Conservation (phyloP, 2,113 vertebrate species). For the Pseudorasbora parva region DNA sequence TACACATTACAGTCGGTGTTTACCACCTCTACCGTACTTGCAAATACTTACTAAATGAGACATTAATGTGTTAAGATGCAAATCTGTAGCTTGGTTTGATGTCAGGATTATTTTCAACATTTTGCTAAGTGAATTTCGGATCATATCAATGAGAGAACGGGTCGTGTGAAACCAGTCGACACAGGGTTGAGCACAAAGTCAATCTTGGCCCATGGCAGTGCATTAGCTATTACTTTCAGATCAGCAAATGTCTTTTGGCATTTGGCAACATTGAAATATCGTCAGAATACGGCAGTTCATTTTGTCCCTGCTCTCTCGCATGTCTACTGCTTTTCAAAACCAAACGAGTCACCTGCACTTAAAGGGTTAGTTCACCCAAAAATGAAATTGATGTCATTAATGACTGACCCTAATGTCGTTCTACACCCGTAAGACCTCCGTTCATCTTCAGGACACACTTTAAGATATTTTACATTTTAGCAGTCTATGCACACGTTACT, state of each 20-base stretch:
- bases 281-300: not conserved
- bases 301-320: not conserved
- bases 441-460: too few species aligned
- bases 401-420: too few species aligned
- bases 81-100: not conserved
- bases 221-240: conserved; percentile 51
- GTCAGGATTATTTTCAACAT: conserved; percentile 23
- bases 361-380: too few species aligned
- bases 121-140: not conserved
- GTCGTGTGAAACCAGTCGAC: conserved; percentile 17
- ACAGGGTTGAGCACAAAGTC: conserved; percentile 39
- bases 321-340: not conserved
- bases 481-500: too few species aligned
- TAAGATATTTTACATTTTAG: too few species aligned
- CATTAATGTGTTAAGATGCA: conserved; percentile 25
- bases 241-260: conserved; percentile 41
- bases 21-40: conserved; percentile 42
- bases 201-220: conserved; percentile 34
- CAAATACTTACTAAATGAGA: conserved; percentile 41
- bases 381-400: too few species aligned
- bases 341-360: not conserved
- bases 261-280: conserved; percentile 22
- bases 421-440: too few species aligned
- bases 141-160: conserved; percentile 22
- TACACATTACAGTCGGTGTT: conserved; percentile 46